phyloP scores from a whole-genome alignment of 2,113 vertebrate species.

The zebrafish (Danio rerio) region DNA sequence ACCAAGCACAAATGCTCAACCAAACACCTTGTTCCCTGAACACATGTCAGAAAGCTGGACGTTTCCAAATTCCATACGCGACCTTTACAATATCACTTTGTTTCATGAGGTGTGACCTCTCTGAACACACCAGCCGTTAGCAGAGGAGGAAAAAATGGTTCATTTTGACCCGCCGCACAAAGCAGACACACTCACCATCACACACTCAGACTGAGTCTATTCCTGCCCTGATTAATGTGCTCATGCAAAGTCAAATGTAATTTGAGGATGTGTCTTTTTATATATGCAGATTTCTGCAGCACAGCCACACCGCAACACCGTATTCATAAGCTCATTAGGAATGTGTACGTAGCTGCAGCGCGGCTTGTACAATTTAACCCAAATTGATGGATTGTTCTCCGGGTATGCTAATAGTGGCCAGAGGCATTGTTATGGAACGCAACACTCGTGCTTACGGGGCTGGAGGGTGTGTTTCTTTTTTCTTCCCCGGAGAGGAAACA shows the following conservation, averaged over 20 bases:
- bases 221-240: constrained; percentile 53
- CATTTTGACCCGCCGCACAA: not conserved
- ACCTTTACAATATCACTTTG: not conserved
- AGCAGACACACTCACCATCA: not conserved
- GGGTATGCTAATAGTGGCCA: constrained; percentile 52
- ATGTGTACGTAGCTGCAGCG: constrained; percentile 40
- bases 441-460: constrained; percentile 16
- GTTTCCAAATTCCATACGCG: constrained; percentile 22
- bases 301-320: constrained; percentile 23
- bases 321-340: constrained; percentile 52
- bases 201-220: constrained; percentile 16
- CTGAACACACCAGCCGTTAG: constrained; percentile 11
- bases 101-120: not conserved
- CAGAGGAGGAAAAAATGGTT: not conserved
- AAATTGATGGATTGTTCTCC: constrained; percentile 55
- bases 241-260: constrained; percentile 53
- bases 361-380: constrained; percentile 47
- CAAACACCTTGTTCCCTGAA: not conserved
- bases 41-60: not conserved
- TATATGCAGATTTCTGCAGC: constrained; percentile 57
- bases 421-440: constrained; percentile 35
- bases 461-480: constrained; percentile 26
- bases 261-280: constrained; percentile 48
- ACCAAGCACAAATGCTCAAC: not conserved
- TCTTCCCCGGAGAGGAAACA: constrained; percentile 15